Evolutionary conservation across 2,797 vertebrate species (phyloP).

Genomic region (Pampus argenteus): DNA sequence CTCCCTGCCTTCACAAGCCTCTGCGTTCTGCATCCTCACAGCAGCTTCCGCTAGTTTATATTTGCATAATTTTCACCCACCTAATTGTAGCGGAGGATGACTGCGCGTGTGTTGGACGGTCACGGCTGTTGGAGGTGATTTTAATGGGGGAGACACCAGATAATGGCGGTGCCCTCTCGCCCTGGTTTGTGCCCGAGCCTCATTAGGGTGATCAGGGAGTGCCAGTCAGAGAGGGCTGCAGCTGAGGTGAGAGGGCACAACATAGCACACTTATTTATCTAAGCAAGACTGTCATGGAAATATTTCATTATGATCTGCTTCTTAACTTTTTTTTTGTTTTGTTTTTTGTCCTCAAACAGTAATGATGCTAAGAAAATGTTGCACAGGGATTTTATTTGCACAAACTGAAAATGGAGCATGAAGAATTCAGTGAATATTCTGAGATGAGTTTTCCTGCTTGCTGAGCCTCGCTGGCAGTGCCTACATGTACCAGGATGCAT

Average conservation of each 20-base stretch:
- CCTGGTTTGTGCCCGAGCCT: constrained; percentile 80
- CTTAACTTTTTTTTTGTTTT: constrained; percentile 14
- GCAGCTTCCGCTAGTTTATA: constrained; percentile 53
- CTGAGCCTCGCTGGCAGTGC: too few species aligned
- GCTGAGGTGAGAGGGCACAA: constrained; percentile 62
- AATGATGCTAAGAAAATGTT: constrained; percentile 37
- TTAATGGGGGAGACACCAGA: constrained; percentile 81
- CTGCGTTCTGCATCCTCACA: constrained; percentile 52
- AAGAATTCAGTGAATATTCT: constrained; percentile 4
- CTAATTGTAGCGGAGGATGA: constrained; percentile 71
- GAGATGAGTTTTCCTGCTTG: too few species aligned
- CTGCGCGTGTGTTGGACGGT: constrained; percentile 50
- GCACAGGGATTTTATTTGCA: constrained; percentile 31
- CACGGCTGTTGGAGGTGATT: constrained; percentile 68
- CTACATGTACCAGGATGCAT: too few species aligned
- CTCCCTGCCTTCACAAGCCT: constrained; percentile 47
- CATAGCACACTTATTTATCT: constrained; percentile 66
- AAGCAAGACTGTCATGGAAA: constrained; percentile 55
- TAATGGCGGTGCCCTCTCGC: constrained; percentile 84
- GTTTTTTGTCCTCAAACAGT: constrained; percentile 16
- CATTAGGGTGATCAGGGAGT: constrained; percentile 80
- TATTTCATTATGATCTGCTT: constrained; percentile 60
- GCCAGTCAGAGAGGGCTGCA: constrained; percentile 66
- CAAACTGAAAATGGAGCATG: constrained; percentile 26
- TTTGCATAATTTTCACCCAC: constrained; percentile 70